Percentiles rank a stretch among this genome's conserved stretches.
These are phyloP conservation scores for Cyclina sinensis DNA, from an alignment of 1,140 invertebrate genomes.

Conservation along the genomic window DNA sequence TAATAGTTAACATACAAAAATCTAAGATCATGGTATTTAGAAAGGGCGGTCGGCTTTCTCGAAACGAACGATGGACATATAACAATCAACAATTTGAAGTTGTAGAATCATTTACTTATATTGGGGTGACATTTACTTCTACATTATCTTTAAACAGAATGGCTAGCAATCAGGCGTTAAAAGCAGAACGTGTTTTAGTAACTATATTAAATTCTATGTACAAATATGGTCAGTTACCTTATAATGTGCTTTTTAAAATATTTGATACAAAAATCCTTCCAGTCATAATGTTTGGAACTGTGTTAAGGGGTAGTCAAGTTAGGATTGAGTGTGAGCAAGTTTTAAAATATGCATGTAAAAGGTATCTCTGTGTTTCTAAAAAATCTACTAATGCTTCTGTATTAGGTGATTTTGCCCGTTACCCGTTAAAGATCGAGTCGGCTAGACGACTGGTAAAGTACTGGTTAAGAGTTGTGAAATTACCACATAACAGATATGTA, in stretches of 20 bases:
- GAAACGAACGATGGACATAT: slow-evolving; percentile 4
- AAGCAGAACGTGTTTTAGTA: not conserved
- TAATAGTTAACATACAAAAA: not conserved
- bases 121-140: not conserved
- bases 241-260: too few species aligned
- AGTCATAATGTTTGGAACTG: not conserved
- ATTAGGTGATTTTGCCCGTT: not conserved
- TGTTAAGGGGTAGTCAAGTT: too few species aligned
- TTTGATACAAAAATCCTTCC: slow-evolving; percentile 1
- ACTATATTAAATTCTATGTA: not conserved
- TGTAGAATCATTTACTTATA: not conserved
- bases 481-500: not conserved
- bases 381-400: not conserved
- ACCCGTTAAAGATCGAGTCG: not conserved
- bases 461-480: slow-evolving; percentile 20
- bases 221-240: not conserved
- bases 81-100: not conserved
- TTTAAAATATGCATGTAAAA: slow-evolving; percentile 5
- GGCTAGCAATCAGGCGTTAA: too few species aligned
- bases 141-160: not conserved
- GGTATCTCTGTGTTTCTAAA: not conserved
- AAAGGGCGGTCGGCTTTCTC: not conserved
- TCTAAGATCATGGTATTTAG: not conserved
- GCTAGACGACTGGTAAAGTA: not conserved
- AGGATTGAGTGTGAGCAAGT: not conserved